These are phyloP conservation scores for Crenuchus spilurus DNA, from an alignment of 2,797 vertebrate genomes.

Conservation along the genomic window DNA sequence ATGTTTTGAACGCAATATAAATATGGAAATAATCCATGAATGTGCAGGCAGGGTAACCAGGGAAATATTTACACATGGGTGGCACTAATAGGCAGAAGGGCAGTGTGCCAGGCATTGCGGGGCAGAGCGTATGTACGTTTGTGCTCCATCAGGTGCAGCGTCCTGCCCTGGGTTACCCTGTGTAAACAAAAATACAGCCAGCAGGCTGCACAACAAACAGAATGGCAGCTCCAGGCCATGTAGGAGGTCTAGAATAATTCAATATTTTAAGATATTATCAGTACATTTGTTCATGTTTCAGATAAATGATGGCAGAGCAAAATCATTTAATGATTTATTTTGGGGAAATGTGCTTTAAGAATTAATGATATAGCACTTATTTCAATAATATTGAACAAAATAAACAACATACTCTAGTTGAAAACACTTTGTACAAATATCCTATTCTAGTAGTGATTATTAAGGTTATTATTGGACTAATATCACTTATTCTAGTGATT, in stretches of 20 bases:
- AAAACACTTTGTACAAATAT: too few species aligned
- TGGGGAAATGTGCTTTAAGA: too few species aligned
- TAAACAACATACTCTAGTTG: too few species aligned
- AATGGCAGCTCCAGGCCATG: conserved; percentile 19
- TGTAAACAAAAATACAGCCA: background rate
- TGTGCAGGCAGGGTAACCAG: conserved; percentile 59
- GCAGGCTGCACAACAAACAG: background rate
- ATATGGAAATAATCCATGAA: conserved; percentile 60
- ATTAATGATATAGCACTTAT: too few species aligned
- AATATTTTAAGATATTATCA: background rate
- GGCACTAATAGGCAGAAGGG: conserved; percentile 57
- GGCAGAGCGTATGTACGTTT: conserved; percentile 36
- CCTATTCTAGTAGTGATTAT: too few species aligned
- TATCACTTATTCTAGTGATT: too few species aligned
- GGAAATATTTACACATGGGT: conserved; percentile 63
- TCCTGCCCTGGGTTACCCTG: conserved; percentile 24
- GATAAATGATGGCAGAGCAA: too few species aligned
- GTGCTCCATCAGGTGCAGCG: conserved; percentile 37
- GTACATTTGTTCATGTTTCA: too few species aligned
- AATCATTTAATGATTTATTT: too few species aligned
- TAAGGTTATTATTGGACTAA: too few species aligned
- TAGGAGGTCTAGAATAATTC: background rate
- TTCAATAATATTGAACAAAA: too few species aligned
- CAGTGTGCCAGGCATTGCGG: conserved; percentile 46
- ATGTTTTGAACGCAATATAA: conserved; percentile 59